Percentiles rank a stretch among this genome's conserved stretches.
Conservation (phyloP, 1,140 invertebrate species). For the Batillaria attramentaria region DNA sequence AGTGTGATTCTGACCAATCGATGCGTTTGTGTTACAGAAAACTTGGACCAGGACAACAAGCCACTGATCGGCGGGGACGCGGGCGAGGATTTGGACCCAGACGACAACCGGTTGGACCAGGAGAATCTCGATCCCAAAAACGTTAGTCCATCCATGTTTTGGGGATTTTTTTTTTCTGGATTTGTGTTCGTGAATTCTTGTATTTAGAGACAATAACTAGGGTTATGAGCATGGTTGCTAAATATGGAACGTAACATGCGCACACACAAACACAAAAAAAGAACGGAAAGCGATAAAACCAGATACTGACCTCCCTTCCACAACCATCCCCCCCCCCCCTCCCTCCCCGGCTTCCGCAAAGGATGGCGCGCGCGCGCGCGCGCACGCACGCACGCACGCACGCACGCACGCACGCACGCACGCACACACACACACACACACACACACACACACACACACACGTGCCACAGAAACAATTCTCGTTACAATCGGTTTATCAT, state of each 20-base stretch:
- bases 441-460: constrained; percentile 12
- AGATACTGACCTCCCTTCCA: too few species aligned
- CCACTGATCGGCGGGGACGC: constrained; percentile 19
- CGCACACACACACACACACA: constrained; percentile 7
- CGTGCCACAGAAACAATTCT: constrained; percentile 14
- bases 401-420: neutral
- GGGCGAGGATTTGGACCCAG: neutral
- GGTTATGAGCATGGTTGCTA: too few species aligned
- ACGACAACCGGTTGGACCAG: constrained; percentile 7
- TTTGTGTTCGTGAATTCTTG: too few species aligned
- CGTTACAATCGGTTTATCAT: too few species aligned
- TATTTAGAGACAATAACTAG: too few species aligned
- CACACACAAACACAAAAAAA: too few species aligned
- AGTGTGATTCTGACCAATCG: too few species aligned
- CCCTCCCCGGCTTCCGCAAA: neutral
- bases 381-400: constrained; percentile 13
- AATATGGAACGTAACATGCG: too few species aligned
- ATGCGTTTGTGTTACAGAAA: constrained; percentile 14
- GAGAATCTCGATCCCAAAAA: constrained; percentile 19
- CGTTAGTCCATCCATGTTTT: too few species aligned
- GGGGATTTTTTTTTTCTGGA: too few species aligned
- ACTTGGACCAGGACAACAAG: constrained; percentile 18
- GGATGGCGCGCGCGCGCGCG: neutral
- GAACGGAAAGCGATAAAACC: too few species aligned
- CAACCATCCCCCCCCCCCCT: neutral